These are phyloP conservation scores for Acheta domesticus DNA, from an alignment of 2,888 invertebrate species.

Conservation along the genomic window DNA sequence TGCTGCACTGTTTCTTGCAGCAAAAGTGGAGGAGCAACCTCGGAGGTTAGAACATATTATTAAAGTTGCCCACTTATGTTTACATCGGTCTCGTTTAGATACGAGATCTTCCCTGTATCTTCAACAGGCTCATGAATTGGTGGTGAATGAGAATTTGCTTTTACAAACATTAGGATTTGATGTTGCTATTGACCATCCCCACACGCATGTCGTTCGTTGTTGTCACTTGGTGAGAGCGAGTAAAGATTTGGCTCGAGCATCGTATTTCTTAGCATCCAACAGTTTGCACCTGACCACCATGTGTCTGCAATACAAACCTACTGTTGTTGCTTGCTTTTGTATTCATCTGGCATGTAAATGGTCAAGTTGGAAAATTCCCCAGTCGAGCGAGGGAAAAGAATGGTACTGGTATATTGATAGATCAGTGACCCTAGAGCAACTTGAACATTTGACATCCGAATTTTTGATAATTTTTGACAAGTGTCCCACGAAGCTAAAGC, in stretches of 20 bases:
- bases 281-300: slow-evolving; percentile 95
- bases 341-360: slow-evolving; percentile 98
- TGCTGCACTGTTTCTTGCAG: slow-evolving; percentile 92
- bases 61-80: slow-evolving; percentile 83
- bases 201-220: slow-evolving; percentile 92
- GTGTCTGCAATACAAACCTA: slow-evolving; percentile 94
- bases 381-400: slow-evolving; percentile 86
- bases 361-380: slow-evolving; percentile 95
- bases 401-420: slow-evolving; percentile 95
- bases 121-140: slow-evolving; percentile 84
- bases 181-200: slow-evolving; percentile 96
- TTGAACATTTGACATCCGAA: slow-evolving; percentile 81
- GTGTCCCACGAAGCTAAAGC: slow-evolving; percentile 85
- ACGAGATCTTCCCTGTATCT: slow-evolving; percentile 69
- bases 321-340: slow-evolving; percentile 96
- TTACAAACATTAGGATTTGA: slow-evolving; percentile 97
- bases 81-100: slow-evolving; percentile 66
- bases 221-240: slow-evolving; percentile 95
- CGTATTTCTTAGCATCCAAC: slow-evolving; percentile 98
- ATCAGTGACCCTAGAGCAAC: slow-evolving; percentile 75
- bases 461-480: slow-evolving; percentile 90
- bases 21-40: slow-evolving; percentile 98
- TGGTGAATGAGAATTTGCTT: slow-evolving; percentile 93
- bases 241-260: slow-evolving; percentile 95
- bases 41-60: slow-evolving; percentile 96